A percentile compares a stretch with the other conserved stretches of the same genome.
phyloP scores from a whole-genome alignment of 2,113 vertebrate genomes.

The Brachyistius frenatus region DNA sequence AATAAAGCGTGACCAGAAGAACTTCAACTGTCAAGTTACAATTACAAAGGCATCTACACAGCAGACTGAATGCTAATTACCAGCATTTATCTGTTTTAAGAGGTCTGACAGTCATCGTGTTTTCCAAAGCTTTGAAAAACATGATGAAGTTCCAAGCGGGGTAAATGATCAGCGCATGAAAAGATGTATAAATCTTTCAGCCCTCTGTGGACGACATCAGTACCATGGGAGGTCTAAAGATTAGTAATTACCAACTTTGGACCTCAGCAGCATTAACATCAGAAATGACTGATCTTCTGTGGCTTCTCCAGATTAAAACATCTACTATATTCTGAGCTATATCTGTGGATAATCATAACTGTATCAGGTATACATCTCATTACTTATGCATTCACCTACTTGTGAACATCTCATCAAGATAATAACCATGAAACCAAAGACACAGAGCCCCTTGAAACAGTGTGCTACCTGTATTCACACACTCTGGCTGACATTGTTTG shows the following conservation, averaged over 20 bases:
- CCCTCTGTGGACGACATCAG: constrained; percentile 27
- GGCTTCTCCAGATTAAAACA: constrained; percentile 19
- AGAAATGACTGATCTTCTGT: constrained; percentile 17
- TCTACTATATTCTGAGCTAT: background rate
- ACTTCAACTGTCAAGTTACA: constrained; percentile 32
- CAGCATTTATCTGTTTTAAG: constrained; percentile 47
- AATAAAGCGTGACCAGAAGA: constrained; percentile 25
- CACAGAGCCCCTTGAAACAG: background rate
- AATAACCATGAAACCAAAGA: background rate
- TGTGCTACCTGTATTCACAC: background rate
- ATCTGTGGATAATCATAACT: constrained; percentile 10
- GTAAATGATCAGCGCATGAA: constrained; percentile 41
- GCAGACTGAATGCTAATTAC: constrained; percentile 36
- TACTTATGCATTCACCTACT: background rate
- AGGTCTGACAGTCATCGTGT: constrained; percentile 23
- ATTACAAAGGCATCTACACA: constrained; percentile 32
- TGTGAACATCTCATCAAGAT: background rate
- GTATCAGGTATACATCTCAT: background rate
- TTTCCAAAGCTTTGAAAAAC: constrained; percentile 55
- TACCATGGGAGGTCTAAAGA: constrained; percentile 32
- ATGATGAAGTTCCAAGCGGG: constrained; percentile 40
- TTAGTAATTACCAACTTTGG: constrained; percentile 33
- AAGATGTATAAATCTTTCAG: constrained; percentile 31
- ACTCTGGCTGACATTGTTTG: background rate
- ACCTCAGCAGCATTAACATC: constrained; percentile 28